Base-by-base conservation (phyloP, 2,113 vertebrate species). In the Gopherus evgoodei region DNA sequence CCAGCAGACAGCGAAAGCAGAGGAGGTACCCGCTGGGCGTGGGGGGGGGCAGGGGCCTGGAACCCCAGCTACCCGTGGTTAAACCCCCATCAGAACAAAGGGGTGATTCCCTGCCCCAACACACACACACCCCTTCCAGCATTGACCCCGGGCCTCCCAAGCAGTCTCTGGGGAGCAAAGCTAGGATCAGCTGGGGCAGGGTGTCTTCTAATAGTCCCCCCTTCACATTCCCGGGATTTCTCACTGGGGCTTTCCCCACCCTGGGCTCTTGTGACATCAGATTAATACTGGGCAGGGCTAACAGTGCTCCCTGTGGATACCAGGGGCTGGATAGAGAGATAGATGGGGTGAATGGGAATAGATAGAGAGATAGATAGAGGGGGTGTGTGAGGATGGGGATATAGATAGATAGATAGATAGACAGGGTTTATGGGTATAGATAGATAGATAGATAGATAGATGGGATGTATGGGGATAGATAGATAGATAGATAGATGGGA, bases 1-100 rank as follows among this genome's bases (percentile, higher is more conserved):
- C 99, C 99, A 29, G 99, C 99, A 69, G 99, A 99, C 99, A 99
- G 99, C 93, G 99, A 99, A 98, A 99, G 98, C 96, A 98, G 99
- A 97, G 99, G 99, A 99, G 99, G 99, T 99, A 99, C 92, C 93
- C 92, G 5, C n/a, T 9, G 16, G n/a, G 17, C 35, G 2, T 72
- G 35, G 65, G 65, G 19, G 35, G 65, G 35, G 19, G n/a, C 65
- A 69, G 35, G 62, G 17, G 19, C 35, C 35, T 69, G 62, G 62
- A 35, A 19, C 65, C 65, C 35, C 35, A 69, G 65, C 35, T 69
- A n/a, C 16, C 62, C 16, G 16, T n/a, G 62, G 14, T n/a, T 69
- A 69, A 38, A 9, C 65, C 9, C n/a, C 65, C 31, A 35, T 16
- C 65, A 72, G 65, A 72, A 72, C 65, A 38, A 38, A 72, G 65